Percentiles rank a stretch among this genome's conserved stretches.
Evolutionary conservation across 2,113 vertebrate genomes (phyloP).

Genomic region (Sinocyclocheilus rhinocerous): DNA sequence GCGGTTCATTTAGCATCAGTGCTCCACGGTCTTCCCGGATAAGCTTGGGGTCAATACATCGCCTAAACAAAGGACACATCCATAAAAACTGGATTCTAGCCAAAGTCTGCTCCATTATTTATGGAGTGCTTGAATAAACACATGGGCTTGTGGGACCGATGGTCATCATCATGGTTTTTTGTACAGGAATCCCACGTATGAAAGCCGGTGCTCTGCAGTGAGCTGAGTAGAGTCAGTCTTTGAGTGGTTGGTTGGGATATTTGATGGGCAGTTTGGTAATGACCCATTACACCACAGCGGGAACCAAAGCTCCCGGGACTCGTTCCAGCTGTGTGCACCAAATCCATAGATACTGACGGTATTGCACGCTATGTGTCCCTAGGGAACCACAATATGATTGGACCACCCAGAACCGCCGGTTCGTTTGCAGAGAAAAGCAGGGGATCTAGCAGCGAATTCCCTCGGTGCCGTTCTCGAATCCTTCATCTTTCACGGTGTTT

Average conservation of each 20-base stretch:
- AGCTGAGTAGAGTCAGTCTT: slow-evolving; percentile 21
- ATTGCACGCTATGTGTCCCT: slow-evolving; percentile 38
- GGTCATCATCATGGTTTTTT: slow-evolving; percentile 52
- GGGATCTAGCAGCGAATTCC: slow-evolving; percentile 31
- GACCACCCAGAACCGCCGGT: slow-evolving; percentile 61
- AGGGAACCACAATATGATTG: slow-evolving; percentile 39
- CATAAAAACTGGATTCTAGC: slow-evolving; percentile 52
- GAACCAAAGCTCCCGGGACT: slow-evolving; percentile 28
- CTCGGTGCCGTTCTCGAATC: slow-evolving; percentile 26
- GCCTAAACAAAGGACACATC: slow-evolving; percentile 42
- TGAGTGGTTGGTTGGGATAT: slow-evolving; percentile 40
- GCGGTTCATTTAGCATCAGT: slow-evolving; percentile 50
- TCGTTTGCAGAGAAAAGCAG: slow-evolving; percentile 17
- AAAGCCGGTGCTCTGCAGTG: slow-evolving; percentile 52
- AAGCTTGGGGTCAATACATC: slow-evolving; percentile 6
- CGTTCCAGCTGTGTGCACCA: slow-evolving; percentile 44
- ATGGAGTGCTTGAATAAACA: slow-evolving; percentile 58
- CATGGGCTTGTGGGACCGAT: not conserved
- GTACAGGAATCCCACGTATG: slow-evolving; percentile 60
- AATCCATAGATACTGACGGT: slow-evolving; percentile 35
- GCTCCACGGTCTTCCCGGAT: slow-evolving; percentile 1
- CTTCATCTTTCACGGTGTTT: slow-evolving; percentile 28
- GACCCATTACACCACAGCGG: not conserved
- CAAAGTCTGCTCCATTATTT: slow-evolving; percentile 60
- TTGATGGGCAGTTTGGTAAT: slow-evolving; percentile 28